These are phyloP conservation scores for Nymphalis io DNA, from an alignment of 1,140 invertebrate species.

Conservation along the genomic window DNA sequence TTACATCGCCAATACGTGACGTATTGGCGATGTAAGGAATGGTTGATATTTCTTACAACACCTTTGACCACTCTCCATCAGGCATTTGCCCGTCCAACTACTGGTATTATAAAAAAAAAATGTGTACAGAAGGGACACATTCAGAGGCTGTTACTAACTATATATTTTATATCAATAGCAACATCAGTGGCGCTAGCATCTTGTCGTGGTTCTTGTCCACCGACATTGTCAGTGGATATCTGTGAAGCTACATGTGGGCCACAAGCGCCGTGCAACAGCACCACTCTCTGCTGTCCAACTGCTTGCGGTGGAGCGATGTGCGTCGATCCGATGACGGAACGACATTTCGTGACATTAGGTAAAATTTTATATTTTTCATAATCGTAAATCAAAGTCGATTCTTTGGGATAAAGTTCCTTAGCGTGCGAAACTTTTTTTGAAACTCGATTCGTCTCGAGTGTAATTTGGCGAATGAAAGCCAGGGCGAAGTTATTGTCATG, in stretches of 20 bases:
- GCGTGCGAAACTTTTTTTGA: no score
- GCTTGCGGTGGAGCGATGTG: conserved; percentile 81
- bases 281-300: conserved; percentile 80
- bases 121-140: no score
- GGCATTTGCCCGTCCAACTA: no score
- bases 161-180: conserved; percentile 15
- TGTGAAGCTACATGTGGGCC: conserved; percentile 58
- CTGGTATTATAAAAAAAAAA: no score
- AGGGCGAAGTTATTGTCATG: no score
- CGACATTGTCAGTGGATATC: conserved; percentile 59
- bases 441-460: no score
- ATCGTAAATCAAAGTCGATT: not conserved
- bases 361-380: conserved; percentile 9
- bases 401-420: not conserved
- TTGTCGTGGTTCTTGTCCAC: conserved; percentile 58
- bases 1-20: no score
- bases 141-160: not conserved
- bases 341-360: conserved; percentile 61
- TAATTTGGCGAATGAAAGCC: no score
- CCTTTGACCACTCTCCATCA: no score
- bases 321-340: conserved; percentile 76
- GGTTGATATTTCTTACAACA: no score
- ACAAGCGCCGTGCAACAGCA: conserved; percentile 38
- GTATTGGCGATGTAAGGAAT: no score
- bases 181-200: conserved; percentile 23